Percentiles rank a stretch among this genome's conserved stretches.
Evolutionary conservation across 2,888 invertebrate genomes (phyloP).

Genomic region (Sussaba pulchella): DNA sequence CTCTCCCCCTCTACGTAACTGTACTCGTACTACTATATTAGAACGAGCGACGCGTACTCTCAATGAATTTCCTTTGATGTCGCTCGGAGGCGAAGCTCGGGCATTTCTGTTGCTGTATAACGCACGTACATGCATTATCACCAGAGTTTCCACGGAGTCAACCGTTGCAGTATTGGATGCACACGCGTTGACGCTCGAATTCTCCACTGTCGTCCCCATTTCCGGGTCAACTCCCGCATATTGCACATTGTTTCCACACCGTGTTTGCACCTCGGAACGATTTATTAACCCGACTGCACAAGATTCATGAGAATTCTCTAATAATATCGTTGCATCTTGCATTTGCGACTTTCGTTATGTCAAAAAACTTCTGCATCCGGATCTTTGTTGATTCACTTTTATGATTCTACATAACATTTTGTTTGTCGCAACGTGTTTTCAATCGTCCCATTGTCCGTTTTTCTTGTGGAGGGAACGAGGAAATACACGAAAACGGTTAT

Average conservation of each 20-base stretch:
- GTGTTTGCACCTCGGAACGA: background rate
- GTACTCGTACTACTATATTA: constrained; percentile 21
- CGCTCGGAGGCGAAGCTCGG: constrained; percentile 21
- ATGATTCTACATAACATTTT: no score
- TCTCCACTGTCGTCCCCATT: background rate
- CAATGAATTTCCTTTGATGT: constrained; percentile 57
- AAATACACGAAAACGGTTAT: no score
- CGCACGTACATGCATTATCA: background rate
- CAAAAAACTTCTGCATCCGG: no score
- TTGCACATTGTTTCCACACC: background rate
- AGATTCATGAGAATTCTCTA: background rate
- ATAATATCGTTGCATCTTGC: no score
- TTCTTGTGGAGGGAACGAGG: no score
- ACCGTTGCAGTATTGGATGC: background rate
- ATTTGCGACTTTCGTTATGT: no score
- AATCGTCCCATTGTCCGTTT: no score
- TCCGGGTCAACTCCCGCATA: constrained; percentile 3
- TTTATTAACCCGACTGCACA: constrained; percentile 2
- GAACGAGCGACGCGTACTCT: constrained; percentile 28
- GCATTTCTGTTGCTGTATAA: constrained; percentile 26
- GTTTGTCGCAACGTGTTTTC: no score
- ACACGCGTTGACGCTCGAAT: background rate
- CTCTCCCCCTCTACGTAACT: constrained; percentile 10
- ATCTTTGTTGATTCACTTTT: no score
- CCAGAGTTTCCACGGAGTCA: constrained; percentile 2